These are phyloP conservation scores for Zalophus californianus DNA, from an alignment of 2,797 vertebrate genomes.

Conservation along the genomic window DNA sequence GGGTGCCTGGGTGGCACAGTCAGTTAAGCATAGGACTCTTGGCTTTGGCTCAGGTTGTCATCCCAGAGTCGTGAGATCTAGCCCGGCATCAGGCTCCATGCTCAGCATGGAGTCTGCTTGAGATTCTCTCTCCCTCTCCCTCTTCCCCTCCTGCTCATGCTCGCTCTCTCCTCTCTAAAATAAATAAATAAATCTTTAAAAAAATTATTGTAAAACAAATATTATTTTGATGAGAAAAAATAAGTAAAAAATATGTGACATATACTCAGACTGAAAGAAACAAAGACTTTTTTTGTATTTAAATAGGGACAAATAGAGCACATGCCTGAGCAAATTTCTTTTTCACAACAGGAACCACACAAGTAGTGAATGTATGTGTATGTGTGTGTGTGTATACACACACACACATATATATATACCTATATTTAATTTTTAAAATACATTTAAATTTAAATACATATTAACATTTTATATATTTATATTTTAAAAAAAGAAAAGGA, in stretches of 20 bases:
- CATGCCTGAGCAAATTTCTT: neutral
- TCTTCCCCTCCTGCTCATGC: neutral
- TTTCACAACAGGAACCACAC: neutral
- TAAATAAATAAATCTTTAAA: neutral
- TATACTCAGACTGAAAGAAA: neutral
- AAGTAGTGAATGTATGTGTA: neutral
- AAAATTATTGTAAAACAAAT: constrained; percentile 43
- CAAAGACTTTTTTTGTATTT: constrained; percentile 22
- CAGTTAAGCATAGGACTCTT: neutral
- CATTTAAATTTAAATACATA: constrained; percentile 47
- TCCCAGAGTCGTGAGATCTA: neutral
- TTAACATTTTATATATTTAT: neutral
- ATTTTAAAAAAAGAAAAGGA: constrained; percentile 1
- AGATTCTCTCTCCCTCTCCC: neutral
- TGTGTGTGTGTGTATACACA: neutral
- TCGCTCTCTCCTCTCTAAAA: neutral
- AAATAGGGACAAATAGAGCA: constrained; percentile 9
- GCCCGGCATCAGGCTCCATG: fast-evolving
- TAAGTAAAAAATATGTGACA: neutral
- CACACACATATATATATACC: neutral
- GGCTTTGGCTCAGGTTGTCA: neutral
- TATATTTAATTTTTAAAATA: constrained; percentile 30
- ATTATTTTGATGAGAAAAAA: constrained; percentile 55
- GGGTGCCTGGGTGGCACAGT: neutral
- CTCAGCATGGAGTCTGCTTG: neutral